Conservation (phyloP, 2,113 vertebrate genomes). For the Oplegnathus fasciatus region DNA sequence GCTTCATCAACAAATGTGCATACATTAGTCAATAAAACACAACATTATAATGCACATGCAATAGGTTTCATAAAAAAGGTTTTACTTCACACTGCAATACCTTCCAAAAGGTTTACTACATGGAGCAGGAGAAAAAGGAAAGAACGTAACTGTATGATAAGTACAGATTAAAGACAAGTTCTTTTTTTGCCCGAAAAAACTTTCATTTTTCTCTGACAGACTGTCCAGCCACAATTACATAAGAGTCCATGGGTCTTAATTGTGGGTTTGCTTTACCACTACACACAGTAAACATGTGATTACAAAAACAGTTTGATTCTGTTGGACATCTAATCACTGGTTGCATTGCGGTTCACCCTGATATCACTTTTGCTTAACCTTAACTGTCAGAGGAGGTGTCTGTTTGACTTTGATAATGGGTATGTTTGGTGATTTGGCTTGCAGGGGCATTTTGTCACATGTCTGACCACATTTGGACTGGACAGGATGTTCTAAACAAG, state of each 20-base stretch:
- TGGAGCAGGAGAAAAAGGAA: neutral
- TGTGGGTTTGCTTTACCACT: conserved; percentile 65
- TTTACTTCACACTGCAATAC: neutral
- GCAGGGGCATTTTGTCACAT: conserved; percentile 60
- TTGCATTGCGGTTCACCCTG: conserved; percentile 64
- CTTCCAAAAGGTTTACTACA: neutral
- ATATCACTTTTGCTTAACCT: conserved; percentile 72
- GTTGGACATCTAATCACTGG: conserved; percentile 71
- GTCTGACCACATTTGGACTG: conserved; percentile 73
- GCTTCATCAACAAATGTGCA: conserved; percentile 15
- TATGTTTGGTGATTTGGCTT: conserved; percentile 57
- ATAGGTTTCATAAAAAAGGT: neutral
- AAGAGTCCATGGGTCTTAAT: conserved; percentile 60
- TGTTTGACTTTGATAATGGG: conserved; percentile 68
- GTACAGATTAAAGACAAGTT: neutral
- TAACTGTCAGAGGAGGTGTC: conserved; percentile 60
- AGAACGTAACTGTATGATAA: neutral
- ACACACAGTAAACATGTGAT: conserved; percentile 74
- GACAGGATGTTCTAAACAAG: conserved; percentile 78
- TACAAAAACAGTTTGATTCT: conserved; percentile 69
- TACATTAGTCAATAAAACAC: neutral
- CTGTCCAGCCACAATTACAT: conserved; percentile 65
- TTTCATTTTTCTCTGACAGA: conserved; percentile 34
- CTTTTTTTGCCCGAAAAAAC: neutral
- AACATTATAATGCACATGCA: neutral